Evolutionary conservation across 2,113 vertebrate genomes (phyloP).

Genomic region (Columba janthina): DNA sequence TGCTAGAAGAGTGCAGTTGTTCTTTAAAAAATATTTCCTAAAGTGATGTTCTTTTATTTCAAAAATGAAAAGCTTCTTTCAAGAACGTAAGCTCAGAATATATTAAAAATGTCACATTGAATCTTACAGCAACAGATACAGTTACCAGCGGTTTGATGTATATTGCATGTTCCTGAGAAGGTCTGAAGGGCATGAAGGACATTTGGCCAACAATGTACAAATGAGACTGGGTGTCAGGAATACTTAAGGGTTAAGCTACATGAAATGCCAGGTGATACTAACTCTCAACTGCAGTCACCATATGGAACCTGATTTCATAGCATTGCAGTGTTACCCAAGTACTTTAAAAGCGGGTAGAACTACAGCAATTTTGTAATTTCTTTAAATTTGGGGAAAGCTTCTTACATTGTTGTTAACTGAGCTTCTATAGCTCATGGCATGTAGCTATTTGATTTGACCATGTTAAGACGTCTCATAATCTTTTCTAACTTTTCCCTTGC

Average conservation of each 20-base stretch:
- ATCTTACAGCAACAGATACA: neutral
- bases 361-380: neutral
- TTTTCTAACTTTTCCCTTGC: neutral
- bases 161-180: neutral
- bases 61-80: slow-evolving; percentile 34
- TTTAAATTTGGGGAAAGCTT: neutral
- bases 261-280: neutral
- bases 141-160: neutral
- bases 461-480: neutral
- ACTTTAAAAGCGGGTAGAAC: neutral
- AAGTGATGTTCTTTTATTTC: neutral
- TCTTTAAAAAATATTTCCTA: neutral
- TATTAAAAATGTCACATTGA: slow-evolving; percentile 48
- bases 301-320: neutral
- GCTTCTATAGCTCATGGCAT: neutral
- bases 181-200: neutral
- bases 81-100: neutral
- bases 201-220: neutral
- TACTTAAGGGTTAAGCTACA: neutral
- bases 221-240: neutral
- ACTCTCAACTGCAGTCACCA: neutral
- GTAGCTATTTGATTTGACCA: neutral
- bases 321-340: neutral
- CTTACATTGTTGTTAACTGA: neutral
- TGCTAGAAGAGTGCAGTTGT: neutral